Evolutionary conservation across 2,797 vertebrate genomes (phyloP).

Genomic region (Kryptopterus vitreolus): DNA sequence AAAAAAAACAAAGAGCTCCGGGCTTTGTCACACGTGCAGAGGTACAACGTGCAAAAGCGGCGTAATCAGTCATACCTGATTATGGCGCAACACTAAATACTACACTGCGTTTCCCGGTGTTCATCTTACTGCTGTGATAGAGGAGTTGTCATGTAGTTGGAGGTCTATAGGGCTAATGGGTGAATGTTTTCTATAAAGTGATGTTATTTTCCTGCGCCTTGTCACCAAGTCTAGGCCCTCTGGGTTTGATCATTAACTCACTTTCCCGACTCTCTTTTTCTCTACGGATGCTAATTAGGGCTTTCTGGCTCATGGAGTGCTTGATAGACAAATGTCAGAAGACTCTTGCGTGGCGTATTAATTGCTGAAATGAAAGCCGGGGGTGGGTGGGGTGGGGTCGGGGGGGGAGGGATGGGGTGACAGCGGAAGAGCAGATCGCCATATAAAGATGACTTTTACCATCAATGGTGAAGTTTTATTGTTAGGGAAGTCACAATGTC

Average conservation of each 20-base stretch:
- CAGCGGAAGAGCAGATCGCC: constrained; percentile 46
- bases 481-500: constrained; percentile 27
- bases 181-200: constrained; percentile 48
- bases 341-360: constrained; percentile 68
- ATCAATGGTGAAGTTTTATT: constrained; percentile 62
- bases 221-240: constrained; percentile 52
- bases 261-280: constrained; percentile 54
- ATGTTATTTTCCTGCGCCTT: constrained; percentile 57
- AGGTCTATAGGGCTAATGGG: constrained; percentile 50
- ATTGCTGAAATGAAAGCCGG: constrained; percentile 71
- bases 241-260: constrained; percentile 63
- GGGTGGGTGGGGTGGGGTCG: too few species aligned
- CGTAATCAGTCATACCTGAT: constrained; percentile 47
- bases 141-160: constrained; percentile 46
- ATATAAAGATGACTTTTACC: constrained; percentile 38
- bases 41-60: background rate
- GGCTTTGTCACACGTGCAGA: constrained; percentile 20
- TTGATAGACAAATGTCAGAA: constrained; percentile 80
- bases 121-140: constrained; percentile 44
- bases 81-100: constrained; percentile 34
- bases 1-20: too few species aligned
- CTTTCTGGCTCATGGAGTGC: constrained; percentile 64
- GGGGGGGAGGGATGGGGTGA: too few species aligned
- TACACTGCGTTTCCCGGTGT: constrained; percentile 25
- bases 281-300: constrained; percentile 70